A percentile compares a stretch with the other conserved stretches of the same genome.
These are phyloP conservation scores for Callyntrura sp. DNA, from an alignment of 2,888 invertebrate species.

Conservation along the genomic window DNA sequence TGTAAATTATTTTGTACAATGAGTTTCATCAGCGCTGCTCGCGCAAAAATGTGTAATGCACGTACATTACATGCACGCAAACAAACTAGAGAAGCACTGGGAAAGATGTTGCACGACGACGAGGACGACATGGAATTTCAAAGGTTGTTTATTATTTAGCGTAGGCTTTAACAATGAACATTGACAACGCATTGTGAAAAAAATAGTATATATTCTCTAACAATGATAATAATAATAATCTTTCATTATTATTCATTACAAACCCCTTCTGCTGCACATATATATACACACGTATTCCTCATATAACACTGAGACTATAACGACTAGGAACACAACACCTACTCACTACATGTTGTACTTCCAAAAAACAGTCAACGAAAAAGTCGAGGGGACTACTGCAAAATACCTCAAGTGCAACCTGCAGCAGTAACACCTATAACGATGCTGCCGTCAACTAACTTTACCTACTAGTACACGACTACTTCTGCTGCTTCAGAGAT, in stretches of 20 bases:
- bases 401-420: not conserved
- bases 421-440: not conserved
- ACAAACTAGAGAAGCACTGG: too few species aligned
- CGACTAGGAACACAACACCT: too few species aligned
- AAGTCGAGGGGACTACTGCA: not conserved
- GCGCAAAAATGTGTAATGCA: too few species aligned
- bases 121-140: conserved; percentile 47
- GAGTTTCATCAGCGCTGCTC: not conserved
- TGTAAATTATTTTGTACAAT: conserved; percentile 51
- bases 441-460: not conserved
- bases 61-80: not conserved
- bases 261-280: not conserved
- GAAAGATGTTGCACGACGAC: conserved; percentile 5
- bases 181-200: conserved; percentile 21
- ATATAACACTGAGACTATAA: too few species aligned
- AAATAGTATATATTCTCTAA: not conserved
- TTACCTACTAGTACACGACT: too few species aligned
- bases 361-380: conserved; percentile 15
- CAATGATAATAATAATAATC: conserved; percentile 5
- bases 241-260: conserved; percentile 39
- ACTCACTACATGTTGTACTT: not conserved
- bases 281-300: too few species aligned
- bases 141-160: conserved; percentile 44
- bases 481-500: not conserved
- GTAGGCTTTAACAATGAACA: conserved; percentile 46